Evolutionary conservation across 2,888 invertebrate species (phyloP).

Genomic region (Rotaria socialis): DNA sequence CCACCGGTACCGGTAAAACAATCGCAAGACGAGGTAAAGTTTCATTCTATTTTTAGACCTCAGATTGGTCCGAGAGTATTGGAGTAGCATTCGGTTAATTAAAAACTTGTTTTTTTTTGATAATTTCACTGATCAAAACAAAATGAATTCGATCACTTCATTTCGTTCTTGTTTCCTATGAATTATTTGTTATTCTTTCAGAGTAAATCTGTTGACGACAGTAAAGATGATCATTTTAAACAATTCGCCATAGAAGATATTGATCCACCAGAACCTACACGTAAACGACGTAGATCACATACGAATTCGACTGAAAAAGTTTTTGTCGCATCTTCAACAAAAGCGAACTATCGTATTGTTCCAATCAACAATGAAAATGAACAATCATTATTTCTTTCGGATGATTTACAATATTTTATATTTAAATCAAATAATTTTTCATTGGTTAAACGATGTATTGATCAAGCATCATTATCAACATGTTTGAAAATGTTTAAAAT

Average conservation of each 20-base stretch:
- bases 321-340: neutral
- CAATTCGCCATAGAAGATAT: conserved; percentile 20
- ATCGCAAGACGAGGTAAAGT: neutral
- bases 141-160: too few relatives aligned
- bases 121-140: too few relatives aligned
- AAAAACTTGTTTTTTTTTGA: too few relatives aligned
- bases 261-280: neutral
- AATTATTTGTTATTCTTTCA: neutral
- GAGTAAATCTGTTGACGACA: neutral
- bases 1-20: neutral
- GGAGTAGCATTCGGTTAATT: too few relatives aligned
- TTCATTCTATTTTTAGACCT: too few relatives aligned
- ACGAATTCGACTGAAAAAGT: neutral
- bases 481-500: conserved; percentile 27
- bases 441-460: conserved; percentile 19
- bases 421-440: neutral
- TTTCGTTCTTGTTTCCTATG: too few relatives aligned
- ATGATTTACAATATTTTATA: conserved; percentile 33
- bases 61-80: too few relatives aligned
- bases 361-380: neutral
- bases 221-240: neutral
- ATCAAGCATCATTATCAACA: neutral
- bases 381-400: neutral
- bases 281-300: conserved; percentile 12
- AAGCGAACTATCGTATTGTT: neutral